These are phyloP conservation scores for Callopanchax toddi DNA, from an alignment of 2,113 vertebrate species.

Conservation along the genomic window DNA sequence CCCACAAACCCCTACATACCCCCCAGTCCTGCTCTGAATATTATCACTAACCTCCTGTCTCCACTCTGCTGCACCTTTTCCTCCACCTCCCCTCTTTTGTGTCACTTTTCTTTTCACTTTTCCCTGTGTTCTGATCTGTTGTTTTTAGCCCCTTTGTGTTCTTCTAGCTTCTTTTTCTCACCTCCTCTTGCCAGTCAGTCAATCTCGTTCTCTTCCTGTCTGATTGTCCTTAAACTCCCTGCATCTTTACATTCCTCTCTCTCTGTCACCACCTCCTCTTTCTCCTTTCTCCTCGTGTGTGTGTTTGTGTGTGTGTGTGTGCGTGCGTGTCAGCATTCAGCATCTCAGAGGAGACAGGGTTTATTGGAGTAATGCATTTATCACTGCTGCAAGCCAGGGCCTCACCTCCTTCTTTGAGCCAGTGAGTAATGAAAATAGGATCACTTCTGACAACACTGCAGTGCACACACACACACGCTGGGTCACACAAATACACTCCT, in stretches of 20 bases:
- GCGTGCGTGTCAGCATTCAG: conserved; percentile 69
- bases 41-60: conserved; percentile 59
- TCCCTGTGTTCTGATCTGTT: conserved; percentile 49
- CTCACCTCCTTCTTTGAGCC: conserved; percentile 78
- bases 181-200: conserved; percentile 75
- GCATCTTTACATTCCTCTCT: conserved; percentile 58
- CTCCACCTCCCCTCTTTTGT: conserved; percentile 38
- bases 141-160: conserved; percentile 30
- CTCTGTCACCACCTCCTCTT: conserved; percentile 44
- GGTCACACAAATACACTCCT: conserved; percentile 40
- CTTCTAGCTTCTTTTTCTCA: conserved; percentile 64
- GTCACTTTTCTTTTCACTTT: conserved; percentile 53
- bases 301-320: conserved; percentile 33
- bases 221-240: conserved; percentile 72
- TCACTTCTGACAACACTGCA: conserved; percentile 79
- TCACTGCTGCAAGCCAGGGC: conserved; percentile 74
- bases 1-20: conserved; percentile 22
- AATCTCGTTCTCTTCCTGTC: conserved; percentile 62
- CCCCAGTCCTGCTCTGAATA: conserved; percentile 59
- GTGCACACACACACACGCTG: conserved; percentile 35
- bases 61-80: conserved; percentile 32
- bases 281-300: conserved; percentile 28
- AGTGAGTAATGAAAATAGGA: conserved; percentile 84
- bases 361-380: conserved; percentile 81
- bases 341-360: conserved; percentile 72